Percentiles rank a stretch among this genome's conserved stretches.
phyloP scores from a whole-genome alignment of 2,888 invertebrate species.

The Gonocerus acuteangulatus region DNA sequence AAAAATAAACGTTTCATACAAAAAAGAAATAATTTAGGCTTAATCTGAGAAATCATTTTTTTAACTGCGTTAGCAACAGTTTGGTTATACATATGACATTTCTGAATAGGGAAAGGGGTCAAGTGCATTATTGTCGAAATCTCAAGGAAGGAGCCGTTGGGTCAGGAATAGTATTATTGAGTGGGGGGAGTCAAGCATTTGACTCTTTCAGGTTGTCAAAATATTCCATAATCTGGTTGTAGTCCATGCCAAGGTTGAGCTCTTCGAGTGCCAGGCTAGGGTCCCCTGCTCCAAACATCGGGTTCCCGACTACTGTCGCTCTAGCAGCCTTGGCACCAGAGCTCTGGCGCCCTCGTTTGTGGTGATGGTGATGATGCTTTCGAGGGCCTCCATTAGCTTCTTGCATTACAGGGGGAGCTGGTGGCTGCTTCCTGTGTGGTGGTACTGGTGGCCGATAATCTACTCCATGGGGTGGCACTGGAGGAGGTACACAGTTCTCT shows the following conservation, averaged over 20 bases:
- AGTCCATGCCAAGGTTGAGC: conserved; percentile 80
- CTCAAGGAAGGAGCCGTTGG: conserved; percentile 30
- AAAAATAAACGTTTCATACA: no score
- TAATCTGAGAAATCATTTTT: no score
- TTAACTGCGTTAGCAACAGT: no score
- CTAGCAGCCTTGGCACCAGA: conserved; percentile 32
- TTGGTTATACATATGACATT: no score
- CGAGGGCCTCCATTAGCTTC: conserved; percentile 24
- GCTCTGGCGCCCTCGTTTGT: conserved; percentile 39
- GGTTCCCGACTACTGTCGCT: conserved; percentile 43
- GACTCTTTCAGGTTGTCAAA: conserved; percentile 94
- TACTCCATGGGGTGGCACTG: conserved; percentile 70
- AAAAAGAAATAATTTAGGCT: no score
- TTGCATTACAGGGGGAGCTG: background rate
- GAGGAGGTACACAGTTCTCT: conserved; percentile 48
- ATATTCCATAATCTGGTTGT: conserved; percentile 95
- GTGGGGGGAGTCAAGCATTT: conserved; percentile 43
- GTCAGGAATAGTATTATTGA: conserved; percentile 24
- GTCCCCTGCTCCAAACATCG: conserved; percentile 55
- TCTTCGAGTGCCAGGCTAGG: conserved; percentile 59
- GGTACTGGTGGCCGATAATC: conserved; percentile 84
- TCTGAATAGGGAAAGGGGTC: background rate
- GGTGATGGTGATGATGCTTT: conserved; percentile 36
- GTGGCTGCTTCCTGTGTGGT: conserved; percentile 59
- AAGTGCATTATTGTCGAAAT: conserved; percentile 31